phyloP scores from a whole-genome alignment of 2,113 vertebrate genomes.

The Centropus bengalensis region DNA sequence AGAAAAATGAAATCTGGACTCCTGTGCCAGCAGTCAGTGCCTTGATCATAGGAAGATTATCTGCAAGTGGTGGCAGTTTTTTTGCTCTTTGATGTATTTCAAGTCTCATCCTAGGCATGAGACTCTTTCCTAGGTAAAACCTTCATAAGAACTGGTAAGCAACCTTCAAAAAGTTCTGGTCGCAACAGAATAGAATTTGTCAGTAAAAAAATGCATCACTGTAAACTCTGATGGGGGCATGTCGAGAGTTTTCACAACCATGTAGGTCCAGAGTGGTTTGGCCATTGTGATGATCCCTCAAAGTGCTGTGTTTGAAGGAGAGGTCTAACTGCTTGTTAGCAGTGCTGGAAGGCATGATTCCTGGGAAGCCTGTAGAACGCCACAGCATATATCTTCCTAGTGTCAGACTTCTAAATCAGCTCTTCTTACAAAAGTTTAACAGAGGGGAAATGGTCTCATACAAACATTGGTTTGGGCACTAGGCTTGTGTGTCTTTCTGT shows the following conservation, averaged over 20 bases:
- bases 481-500: conserved; percentile 3
- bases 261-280: not conserved
- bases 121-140: not conserved
- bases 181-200: not conserved
- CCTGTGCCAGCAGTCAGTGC: not conserved
- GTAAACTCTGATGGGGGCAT: not conserved
- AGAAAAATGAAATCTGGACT: not conserved
- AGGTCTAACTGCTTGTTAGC: too few relatives aligned
- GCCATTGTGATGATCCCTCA: not conserved
- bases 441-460: not conserved
- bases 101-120: not conserved
- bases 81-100: not conserved
- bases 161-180: not conserved
- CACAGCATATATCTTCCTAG: not conserved
- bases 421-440: conserved; percentile 33
- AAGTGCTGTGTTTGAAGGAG: not conserved
- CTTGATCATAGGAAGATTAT: not conserved
- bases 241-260: not conserved
- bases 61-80: not conserved
- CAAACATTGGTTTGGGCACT: conserved; percentile 10
- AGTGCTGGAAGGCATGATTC: not conserved
- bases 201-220: not conserved
- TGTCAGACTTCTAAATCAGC: conserved; percentile 51
- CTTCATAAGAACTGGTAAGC: not conserved
- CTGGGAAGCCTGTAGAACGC: not conserved